Evolutionary conservation across 2,113 vertebrate species (phyloP), one percentile per base, ranked within the genome.

Genomic region (Cephalophus harveyi): DNA sequence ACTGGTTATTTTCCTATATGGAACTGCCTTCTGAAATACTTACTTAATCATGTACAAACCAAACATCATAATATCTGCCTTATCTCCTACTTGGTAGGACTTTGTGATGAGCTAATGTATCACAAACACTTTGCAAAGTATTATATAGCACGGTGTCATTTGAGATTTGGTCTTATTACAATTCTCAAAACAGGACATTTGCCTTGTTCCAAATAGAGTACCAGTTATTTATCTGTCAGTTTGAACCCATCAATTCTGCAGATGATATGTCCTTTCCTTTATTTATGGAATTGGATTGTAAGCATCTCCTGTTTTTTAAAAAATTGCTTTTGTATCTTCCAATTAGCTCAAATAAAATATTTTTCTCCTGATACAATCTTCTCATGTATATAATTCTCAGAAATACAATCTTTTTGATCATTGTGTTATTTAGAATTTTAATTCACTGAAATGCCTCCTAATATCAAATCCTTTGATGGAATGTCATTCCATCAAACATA

Each of bases 1-100:
- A 43, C 43, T 89, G n/a, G 14, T 85, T 83, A 60, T 82, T 96
- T 97, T 88, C 27, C 64, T 94, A 62, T 21, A 91, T 92, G 88
- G 85, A 78, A 13, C 14, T 90, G 43, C 33, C 43, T 93, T 94
- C 14, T 82, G 48, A 96, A 54, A 81, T 92, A 46, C 23, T 91
- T 92, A 46, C 23, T 92, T 86, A 50, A 74, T 94, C 19, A 96
- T 87, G 59, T 76, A 54, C 52, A 87, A 90, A 43, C 17, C 7
- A 62, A 67, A 43, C 21, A 12, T 89, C 12, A 4, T 85, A 55
- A 33, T 8, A 23, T 88, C 48, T 92, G 43, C 87, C 33, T 52
- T 79, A 83, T 62, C 17, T 78, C 43, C 33, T 94, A 54, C 16
- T 64, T 52, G 57, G 60, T 91, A 78, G 28, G 43, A 84, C 48